Percentiles rank a stretch among this genome's conserved stretches.
These are phyloP conservation scores for Plectropomus leopardus DNA, from an alignment of 2,113 vertebrate species.

Conservation along the genomic window DNA sequence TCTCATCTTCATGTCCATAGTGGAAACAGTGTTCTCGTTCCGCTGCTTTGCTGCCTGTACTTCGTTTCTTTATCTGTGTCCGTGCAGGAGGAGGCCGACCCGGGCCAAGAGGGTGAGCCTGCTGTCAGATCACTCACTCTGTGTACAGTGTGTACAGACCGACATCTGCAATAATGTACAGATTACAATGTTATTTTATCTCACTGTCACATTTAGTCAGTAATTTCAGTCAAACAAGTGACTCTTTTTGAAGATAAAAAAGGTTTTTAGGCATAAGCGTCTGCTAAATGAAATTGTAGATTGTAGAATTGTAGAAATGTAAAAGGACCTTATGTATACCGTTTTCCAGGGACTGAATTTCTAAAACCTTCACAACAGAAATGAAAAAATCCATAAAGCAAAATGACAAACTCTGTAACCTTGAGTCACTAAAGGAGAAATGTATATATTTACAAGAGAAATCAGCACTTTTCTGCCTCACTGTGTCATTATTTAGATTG, in stretches of 20 bases:
- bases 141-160: background rate
- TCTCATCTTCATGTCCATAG: conserved; percentile 83
- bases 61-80: conserved; percentile 82
- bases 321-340: too few relatives aligned
- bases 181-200: background rate
- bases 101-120: conserved; percentile 64
- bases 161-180: background rate
- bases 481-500: background rate
- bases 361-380: background rate
- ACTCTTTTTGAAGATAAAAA: background rate
- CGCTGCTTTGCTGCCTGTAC: conserved; percentile 85
- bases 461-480: background rate
- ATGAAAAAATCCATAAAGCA: background rate
- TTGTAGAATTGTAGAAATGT: too few relatives aligned
- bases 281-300: too few relatives aligned
- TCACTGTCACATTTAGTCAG: background rate
- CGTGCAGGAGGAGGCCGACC: conserved; percentile 75
- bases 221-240: background rate
- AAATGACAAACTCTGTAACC: background rate
- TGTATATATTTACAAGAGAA: background rate
- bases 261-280: too few relatives aligned
- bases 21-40: conserved; percentile 85
- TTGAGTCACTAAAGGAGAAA: background rate
- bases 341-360: background rate
- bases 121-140: background rate